Conservation (phyloP, 2,113 vertebrate species). For the Motacilla alba region DNA sequence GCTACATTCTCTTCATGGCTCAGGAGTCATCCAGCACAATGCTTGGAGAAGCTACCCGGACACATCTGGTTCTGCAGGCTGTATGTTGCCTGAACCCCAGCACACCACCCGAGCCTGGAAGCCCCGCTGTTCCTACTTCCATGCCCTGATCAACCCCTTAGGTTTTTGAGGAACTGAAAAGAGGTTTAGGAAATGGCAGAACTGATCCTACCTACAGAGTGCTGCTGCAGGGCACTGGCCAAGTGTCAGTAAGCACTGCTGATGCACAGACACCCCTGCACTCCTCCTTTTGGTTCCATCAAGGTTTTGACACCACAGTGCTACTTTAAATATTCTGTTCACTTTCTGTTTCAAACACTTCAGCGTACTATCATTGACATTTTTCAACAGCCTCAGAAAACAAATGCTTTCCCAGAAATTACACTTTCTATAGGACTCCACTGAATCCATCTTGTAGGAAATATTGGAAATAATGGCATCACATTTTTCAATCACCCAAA, state of each 20-base stretch:
- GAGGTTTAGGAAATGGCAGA: not conserved
- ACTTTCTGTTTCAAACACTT: not conserved
- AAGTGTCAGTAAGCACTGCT: not conserved
- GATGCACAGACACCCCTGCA: not conserved
- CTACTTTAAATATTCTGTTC: not conserved
- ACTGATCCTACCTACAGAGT: not conserved
- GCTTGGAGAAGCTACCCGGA: not conserved
- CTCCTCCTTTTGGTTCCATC: not conserved
- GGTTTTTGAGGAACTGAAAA: not conserved
- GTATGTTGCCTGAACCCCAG: not conserved
- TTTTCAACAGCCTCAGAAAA: not conserved
- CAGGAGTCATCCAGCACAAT: not conserved
- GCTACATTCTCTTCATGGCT: not conserved
- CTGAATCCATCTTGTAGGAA: not conserved
- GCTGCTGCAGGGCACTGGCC: not conserved
- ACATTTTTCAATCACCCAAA: not conserved
- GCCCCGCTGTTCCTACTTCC: not conserved
- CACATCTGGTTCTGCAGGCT: not conserved
- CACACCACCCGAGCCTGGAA: not conserved
- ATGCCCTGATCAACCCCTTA: not conserved
- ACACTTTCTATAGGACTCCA: not conserved
- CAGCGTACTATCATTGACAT: not conserved
- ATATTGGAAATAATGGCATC: not conserved
- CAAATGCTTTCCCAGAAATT: not conserved
- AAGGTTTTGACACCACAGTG: not conserved